phyloP scores from a whole-genome alignment of 2,888 invertebrate species.

The Miltochrista miniata region DNA sequence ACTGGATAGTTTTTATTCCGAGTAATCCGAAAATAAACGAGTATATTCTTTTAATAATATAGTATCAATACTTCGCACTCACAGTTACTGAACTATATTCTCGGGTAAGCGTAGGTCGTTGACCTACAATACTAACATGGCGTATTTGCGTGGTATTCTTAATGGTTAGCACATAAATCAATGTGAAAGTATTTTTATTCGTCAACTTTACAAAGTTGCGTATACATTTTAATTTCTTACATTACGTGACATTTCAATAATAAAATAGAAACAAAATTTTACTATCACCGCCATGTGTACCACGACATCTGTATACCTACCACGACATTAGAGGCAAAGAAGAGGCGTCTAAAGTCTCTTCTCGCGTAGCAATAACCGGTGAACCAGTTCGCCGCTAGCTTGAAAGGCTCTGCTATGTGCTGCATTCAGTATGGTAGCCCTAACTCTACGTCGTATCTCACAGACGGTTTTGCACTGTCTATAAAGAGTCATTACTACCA shows the following conservation, averaged over 20 bases:
- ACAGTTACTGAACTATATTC: conserved; percentile 33
- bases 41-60: conserved; percentile 19
- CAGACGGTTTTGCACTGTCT: too few species aligned
- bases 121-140: conserved; percentile 28
- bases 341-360: too few species aligned
- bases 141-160: conserved; percentile 37
- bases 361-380: too few species aligned
- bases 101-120: conserved; percentile 31
- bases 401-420: too few species aligned
- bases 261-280: too few species aligned
- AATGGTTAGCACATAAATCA: conserved; percentile 36
- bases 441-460: too few species aligned
- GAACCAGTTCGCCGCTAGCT: too few species aligned
- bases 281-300: too few species aligned
- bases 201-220: conserved; percentile 20
- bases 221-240: conserved; percentile 25
- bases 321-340: too few species aligned
- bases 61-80: conserved; percentile 23
- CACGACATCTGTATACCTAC: too few species aligned
- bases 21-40: conserved; percentile 23
- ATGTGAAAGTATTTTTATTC: conserved; percentile 37
- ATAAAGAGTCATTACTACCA: too few species aligned
- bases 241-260: background rate
- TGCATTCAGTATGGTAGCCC: too few species aligned
- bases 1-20: conserved; percentile 10